Base-by-base conservation (phyloP, 2,888 invertebrate species). In the Dorcus hopei region DNA sequence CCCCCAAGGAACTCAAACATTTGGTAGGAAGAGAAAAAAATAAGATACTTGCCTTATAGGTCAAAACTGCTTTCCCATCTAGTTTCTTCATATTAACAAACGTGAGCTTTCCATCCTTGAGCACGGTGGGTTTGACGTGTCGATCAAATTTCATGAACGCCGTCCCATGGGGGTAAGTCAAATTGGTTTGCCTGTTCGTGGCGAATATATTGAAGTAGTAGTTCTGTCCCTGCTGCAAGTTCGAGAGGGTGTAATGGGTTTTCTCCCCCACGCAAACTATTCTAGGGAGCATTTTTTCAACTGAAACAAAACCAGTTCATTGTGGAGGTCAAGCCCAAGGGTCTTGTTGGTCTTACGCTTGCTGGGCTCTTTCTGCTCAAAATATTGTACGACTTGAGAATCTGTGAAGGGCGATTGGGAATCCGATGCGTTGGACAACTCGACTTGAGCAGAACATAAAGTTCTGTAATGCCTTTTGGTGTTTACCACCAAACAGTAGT, bases 181-280 rank as follows among this genome's bases (percentile, higher is more conserved):
- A 74, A 62, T 83, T 81, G 4, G 82, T 81, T 43, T 75, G 72
- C 47, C 71, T 76, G 66, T 84, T 81, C 19, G 81, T 76, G 2
- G 82, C 81, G 71, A 83, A 85, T 14, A 85, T 76, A 68, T 83
- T 81, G 54, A 85, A 79, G 69, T 78, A 81, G 68, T 85, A 85
- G 26, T 72, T 62, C 71, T 76, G 68, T 5, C 80, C 81, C 33
- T 79, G 77, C 55, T 76, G 74, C 19, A 83, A 72, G 58, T 80
- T 76, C 41, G 75, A 74, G 56, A 83, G 72, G 8, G 80, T 80
- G 69, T 80, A 81, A 64, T 80, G 80, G 1, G 80, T 83, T 61
- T 79, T 79, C 9, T 73, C 71, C 14, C 81, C 81, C 1, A 83
- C 79, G 67, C 83, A 83, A 8, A 77, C 76, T 49, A 82, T 72